Percentiles rank a stretch among this genome's conserved stretches.
These are phyloP conservation scores for Cheilinus undulatus DNA, from an alignment of 2,113 vertebrate genomes.

Conservation along the genomic window DNA sequence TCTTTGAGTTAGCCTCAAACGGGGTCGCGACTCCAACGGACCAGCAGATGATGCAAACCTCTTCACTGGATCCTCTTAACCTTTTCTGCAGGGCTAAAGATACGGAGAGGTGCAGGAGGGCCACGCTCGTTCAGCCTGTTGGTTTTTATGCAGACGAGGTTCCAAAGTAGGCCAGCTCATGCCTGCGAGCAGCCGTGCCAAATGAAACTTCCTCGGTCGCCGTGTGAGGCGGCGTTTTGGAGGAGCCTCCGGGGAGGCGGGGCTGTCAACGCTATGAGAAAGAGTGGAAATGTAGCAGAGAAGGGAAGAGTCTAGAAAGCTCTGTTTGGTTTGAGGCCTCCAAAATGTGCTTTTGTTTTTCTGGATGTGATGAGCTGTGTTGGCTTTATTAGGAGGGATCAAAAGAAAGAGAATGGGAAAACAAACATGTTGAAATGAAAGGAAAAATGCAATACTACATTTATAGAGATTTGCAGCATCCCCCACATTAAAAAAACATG, in stretches of 20 bases:
- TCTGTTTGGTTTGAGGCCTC: neutral
- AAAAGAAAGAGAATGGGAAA: neutral
- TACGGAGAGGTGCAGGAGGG: constrained; percentile 36
- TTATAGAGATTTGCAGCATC: too few species aligned
- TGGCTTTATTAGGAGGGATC: neutral
- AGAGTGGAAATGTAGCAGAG: constrained; percentile 15
- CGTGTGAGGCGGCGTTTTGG: constrained; percentile 59
- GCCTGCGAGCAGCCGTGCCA: constrained; percentile 71
- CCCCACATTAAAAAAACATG: too few species aligned
- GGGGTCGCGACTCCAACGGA: constrained; percentile 48
- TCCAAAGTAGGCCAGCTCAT: constrained; percentile 79
- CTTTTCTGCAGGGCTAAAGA: constrained; percentile 10
- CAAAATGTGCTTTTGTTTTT: constrained; percentile 1
- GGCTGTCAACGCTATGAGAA: constrained; percentile 55
- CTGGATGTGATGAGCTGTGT: neutral
- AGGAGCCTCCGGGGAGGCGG: constrained; percentile 55
- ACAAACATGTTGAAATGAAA: too few species aligned
- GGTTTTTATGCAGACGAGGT: constrained; percentile 53
- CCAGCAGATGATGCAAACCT: constrained; percentile 10
- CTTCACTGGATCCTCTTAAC: constrained; percentile 14
- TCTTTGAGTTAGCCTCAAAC: constrained; percentile 40
- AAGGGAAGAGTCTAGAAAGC: constrained; percentile 1
- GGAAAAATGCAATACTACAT: too few species aligned
- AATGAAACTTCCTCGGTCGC: constrained; percentile 67
- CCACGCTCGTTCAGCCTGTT: constrained; percentile 59